These are phyloP conservation scores for Clarias pachynema DNA, from an alignment of 2,797 vertebrate genomes.

Conservation along the genomic window DNA sequence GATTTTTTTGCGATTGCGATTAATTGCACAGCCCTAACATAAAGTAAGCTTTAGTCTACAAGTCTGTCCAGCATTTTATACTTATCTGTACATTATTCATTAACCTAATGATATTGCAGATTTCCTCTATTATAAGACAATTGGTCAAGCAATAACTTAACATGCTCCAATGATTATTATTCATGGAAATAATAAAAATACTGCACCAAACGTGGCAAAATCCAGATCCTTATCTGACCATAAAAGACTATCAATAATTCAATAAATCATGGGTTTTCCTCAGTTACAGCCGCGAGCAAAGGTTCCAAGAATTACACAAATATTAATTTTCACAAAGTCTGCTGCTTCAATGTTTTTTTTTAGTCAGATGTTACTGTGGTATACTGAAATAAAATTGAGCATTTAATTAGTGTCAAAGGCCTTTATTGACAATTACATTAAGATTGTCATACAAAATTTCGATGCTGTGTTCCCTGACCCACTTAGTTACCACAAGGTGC, in stretches of 20 bases:
- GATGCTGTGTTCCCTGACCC: too few species aligned
- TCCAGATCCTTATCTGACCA: neutral
- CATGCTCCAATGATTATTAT: neutral
- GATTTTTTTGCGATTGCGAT: neutral
- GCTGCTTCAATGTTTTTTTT: too few species aligned
- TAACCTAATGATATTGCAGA: neutral
- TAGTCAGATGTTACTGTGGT: too few species aligned
- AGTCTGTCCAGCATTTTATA: neutral
- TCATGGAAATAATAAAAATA: neutral
- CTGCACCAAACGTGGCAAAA: neutral
- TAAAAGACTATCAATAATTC: neutral
- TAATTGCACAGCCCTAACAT: too few species aligned
- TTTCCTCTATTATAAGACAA: neutral
- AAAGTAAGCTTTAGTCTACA: neutral
- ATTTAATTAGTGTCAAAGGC: too few species aligned
- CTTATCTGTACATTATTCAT: neutral
- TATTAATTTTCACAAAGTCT: too few species aligned
- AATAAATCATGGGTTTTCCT: too few species aligned
- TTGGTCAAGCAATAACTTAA: neutral
- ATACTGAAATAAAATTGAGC: too few species aligned
- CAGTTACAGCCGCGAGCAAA: neutral
- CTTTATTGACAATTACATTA: too few species aligned
- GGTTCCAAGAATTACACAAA: too few species aligned
- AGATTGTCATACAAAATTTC: too few species aligned
- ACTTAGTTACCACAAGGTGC: too few species aligned